Conservation (phyloP, 37 sponge, comb jelly and placozoan genomes). For the Corticium candelabrum region DNA sequence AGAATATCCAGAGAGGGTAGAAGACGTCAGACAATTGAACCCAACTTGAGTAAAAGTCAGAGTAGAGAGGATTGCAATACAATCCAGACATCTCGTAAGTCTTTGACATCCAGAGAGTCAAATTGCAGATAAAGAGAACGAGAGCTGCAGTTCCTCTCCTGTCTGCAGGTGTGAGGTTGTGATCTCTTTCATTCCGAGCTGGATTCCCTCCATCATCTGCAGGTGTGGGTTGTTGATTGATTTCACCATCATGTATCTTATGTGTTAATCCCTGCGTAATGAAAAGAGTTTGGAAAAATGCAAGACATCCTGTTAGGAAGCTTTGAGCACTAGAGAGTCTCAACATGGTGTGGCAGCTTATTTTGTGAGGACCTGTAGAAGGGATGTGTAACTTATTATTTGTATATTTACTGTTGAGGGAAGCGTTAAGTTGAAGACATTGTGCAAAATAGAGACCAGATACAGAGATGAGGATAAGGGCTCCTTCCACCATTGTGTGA, state of each 20-base stretch:
- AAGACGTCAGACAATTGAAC: not conserved
- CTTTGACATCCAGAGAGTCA: not conserved
- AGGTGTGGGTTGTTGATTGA: no score
- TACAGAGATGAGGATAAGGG: not conserved
- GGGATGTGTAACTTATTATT: not conserved
- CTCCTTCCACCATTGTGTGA: not conserved
- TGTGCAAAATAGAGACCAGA: not conserved
- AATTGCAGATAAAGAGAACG: not conserved
- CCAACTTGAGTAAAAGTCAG: not conserved
- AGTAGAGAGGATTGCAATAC: not conserved
- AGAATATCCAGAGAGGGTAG: not conserved
- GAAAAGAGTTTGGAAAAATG: not conserved
- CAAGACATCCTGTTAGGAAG: not conserved
- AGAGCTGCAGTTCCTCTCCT: not conserved
- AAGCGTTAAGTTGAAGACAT: not conserved
- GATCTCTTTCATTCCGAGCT: not conserved
- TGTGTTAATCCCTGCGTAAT: not conserved
- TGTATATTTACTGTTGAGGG: not conserved
- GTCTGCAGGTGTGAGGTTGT: not conserved
- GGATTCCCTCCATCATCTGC: no score
- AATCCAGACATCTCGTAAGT: not conserved
- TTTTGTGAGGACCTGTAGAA: not conserved
- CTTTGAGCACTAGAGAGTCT: not conserved
- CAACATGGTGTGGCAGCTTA: not conserved
- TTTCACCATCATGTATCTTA: no score